Conservation (phyloP, 2,113 vertebrate genomes). For the Butorides virescens region DNA sequence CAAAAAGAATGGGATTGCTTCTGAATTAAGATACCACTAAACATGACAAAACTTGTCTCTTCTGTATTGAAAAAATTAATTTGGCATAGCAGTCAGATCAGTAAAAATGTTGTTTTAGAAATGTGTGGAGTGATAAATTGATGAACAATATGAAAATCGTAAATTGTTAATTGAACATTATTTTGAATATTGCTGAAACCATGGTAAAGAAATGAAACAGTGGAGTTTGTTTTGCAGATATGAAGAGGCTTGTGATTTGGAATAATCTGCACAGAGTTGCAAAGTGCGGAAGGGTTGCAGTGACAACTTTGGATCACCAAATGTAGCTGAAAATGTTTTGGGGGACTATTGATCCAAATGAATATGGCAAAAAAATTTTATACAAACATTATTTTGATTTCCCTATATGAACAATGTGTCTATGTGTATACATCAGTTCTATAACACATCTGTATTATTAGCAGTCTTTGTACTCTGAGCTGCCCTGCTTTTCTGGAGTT, state of each 20-base stretch:
- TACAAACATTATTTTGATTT: neutral
- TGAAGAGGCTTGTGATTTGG: neutral
- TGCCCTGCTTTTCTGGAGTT: neutral
- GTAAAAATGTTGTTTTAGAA: neutral
- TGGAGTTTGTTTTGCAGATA: neutral
- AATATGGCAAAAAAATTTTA: neutral
- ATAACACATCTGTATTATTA: neutral
- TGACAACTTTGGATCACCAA: neutral
- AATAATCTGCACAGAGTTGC: neutral
- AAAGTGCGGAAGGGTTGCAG: neutral
- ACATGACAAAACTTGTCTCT: neutral
- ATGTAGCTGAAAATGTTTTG: neutral
- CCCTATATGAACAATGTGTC: rapidly evolving
- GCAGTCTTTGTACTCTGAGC: neutral
- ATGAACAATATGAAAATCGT: neutral
- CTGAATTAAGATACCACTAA: neutral
- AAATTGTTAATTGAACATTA: neutral
- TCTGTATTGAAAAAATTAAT: neutral
- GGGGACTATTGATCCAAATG: neutral
- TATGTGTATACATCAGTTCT: neutral
- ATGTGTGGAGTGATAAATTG: neutral
- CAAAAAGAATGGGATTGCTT: neutral
- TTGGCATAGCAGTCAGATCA: neutral
- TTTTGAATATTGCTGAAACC: neutral
- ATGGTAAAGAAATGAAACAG: neutral